Conservation (phyloP, 2,113 vertebrate genomes). For the Gymnobelideus leadbeateri region DNA sequence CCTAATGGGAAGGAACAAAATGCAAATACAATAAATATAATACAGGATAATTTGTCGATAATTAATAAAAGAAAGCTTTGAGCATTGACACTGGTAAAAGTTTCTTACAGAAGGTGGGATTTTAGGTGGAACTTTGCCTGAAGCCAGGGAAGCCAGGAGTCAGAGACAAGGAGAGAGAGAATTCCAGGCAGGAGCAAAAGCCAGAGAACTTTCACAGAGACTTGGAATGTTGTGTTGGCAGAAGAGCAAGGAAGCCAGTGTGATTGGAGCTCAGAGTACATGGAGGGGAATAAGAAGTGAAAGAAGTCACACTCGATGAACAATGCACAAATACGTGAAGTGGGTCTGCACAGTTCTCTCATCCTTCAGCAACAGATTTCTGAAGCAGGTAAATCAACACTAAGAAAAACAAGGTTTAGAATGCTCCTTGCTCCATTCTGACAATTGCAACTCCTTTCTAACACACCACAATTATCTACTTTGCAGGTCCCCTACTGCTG, state of each 20-base stretch:
- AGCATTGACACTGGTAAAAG: neutral
- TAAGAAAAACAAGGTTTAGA: constrained; percentile 44
- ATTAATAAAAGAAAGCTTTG: neutral
- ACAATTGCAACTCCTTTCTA: constrained; percentile 40
- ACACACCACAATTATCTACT: constrained; percentile 34
- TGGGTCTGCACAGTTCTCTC: neutral
- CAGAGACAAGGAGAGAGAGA: neutral
- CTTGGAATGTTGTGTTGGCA: neutral
- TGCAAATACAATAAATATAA: neutral
- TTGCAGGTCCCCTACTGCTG: constrained; percentile 10
- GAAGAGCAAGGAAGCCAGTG: neutral
- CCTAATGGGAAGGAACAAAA: neutral
- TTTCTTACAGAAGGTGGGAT: neutral
- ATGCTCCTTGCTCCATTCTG: neutral
- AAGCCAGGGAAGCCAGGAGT: neutral
- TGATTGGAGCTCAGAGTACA: neutral
- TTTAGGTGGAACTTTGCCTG: neutral
- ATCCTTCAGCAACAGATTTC: constrained; percentile 28
- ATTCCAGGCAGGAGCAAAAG: neutral
- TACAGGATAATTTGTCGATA: neutral
- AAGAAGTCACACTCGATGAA: neutral
- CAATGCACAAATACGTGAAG: neutral
- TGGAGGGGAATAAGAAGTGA: neutral
- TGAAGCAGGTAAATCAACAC: constrained; percentile 37
- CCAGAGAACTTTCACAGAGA: neutral